Evolutionary conservation across 2,113 vertebrate genomes (phyloP).

Genomic region (Muntiacus muntjak): DNA sequence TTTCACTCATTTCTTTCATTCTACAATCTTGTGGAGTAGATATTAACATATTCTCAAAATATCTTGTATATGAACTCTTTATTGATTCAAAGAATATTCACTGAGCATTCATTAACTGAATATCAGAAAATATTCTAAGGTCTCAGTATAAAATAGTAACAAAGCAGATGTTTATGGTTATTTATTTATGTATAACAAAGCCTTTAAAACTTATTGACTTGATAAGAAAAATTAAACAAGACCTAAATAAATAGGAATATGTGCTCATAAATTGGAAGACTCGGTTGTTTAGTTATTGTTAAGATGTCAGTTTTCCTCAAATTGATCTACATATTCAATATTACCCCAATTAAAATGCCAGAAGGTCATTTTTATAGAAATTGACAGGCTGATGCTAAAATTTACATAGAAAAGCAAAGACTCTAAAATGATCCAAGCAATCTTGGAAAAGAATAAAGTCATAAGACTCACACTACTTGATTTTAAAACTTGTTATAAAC

Average conservation of each 20-base stretch:
- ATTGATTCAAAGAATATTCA: neutral
- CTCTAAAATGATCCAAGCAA: neutral
- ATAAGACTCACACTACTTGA: neutral
- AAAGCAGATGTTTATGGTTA: neutral
- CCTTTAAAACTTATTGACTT: neutral
- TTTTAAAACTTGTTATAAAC: neutral
- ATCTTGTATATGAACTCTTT: neutral
- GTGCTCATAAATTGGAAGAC: neutral
- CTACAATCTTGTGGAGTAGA: neutral
- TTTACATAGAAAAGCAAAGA: constrained; percentile 10
- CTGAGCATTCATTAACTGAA: neutral
- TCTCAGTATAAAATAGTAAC: neutral
- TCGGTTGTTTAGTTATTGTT: neutral
- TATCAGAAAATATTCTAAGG: neutral
- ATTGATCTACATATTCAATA: neutral
- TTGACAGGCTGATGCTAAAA: neutral
- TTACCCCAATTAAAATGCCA: neutral
- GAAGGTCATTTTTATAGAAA: neutral
- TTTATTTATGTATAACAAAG: neutral
- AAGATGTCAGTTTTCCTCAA: neutral
- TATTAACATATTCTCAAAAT: neutral
- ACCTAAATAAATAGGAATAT: neutral
- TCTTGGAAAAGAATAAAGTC: neutral
- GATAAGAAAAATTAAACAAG: neutral
- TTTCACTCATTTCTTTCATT: neutral